These are phyloP conservation scores for Athripsodes cinereus DNA, from an alignment of 2,888 invertebrate species.

Conservation along the genomic window DNA sequence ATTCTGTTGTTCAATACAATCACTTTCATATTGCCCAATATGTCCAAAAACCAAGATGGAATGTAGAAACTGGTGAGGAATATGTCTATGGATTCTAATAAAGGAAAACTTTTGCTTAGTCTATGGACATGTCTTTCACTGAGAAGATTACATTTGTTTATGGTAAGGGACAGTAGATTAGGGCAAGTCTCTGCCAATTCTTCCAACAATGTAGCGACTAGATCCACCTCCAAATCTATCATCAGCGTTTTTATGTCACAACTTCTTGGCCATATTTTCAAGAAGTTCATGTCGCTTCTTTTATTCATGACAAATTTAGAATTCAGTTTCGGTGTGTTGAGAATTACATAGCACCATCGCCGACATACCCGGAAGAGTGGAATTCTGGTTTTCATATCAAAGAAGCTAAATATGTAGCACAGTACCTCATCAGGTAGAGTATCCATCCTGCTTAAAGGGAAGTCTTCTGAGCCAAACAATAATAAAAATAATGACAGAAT, in stretches of 20 bases:
- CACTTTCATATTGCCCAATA: conserved; percentile 17
- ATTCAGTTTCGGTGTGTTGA: conserved; percentile 8
- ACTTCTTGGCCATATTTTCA: conserved; percentile 10
- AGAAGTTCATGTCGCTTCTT: conserved; percentile 12
- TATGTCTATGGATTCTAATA: conserved; percentile 17
- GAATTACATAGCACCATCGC: conserved; percentile 17
- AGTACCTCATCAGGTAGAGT: conserved; percentile 20
- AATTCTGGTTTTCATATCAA: conserved; percentile 12
- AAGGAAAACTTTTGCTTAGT: conserved; percentile 16
- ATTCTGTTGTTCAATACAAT: conserved; percentile 23
- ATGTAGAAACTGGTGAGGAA: conserved; percentile 19
- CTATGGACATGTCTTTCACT: conserved; percentile 18
- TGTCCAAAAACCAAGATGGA: conserved; percentile 15
- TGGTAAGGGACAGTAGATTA: conserved; percentile 12
- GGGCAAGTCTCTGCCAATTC: conserved; percentile 15
- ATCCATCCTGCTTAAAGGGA: conserved; percentile 8
- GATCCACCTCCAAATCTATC: conserved; percentile 13
- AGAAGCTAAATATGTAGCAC: conserved; percentile 18
- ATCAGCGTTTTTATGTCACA: conserved; percentile 10
- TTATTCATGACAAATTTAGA: conserved; percentile 11
- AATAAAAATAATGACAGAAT: too few species aligned
- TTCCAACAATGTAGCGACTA: conserved; percentile 18
- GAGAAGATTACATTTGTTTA: conserved; percentile 16
- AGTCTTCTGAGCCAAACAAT: too few species aligned
- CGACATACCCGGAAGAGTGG: conserved; percentile 10